Base-by-base conservation (phyloP, 1,140 invertebrate genomes). In the Cataglyphis hispanica region DNA sequence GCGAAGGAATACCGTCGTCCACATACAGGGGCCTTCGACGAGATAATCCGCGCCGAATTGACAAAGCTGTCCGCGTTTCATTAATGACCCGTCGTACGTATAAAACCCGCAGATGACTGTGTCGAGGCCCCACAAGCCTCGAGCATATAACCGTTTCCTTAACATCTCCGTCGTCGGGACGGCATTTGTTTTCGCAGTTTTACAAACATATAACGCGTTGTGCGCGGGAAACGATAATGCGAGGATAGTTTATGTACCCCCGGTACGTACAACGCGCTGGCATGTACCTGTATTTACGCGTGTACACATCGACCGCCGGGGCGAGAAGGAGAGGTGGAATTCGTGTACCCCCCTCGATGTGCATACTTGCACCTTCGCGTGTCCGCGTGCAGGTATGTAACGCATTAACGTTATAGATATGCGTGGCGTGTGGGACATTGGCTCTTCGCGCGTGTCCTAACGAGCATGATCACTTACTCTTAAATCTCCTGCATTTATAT, bases 321-420 rank as follows among this genome's bases (percentile, higher is more conserved):
- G 16, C 19, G 16, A 19, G 46, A 16, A 16, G 46, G 46, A 5
- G 5, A 50, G 46, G 46, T 19, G 5, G 16, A 50, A 46, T 46
- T 46, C 67, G 53, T 46, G 58, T 50, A 46, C 64, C 16, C 31
- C 50, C 75, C 53, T 75, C 69, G 56, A 72, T 69, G 11, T 56
- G 87, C 70, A 83, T 86, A 83, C 83, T 86, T 50, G 87, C 84
- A 84, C 84, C 77, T 86, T 86, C 70, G 69, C 69, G 66, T 70
- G 53, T 43, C 53, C 40, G 74, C 61, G 72, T 64, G 25, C 70
- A 85, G 61, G 84, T 88, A 88, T 90, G 90, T 89, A 91, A 85
- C 89, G 87, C 91, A 91, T 93, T 93, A 93, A 92, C 81, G 89
- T 92, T 92, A 93, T 91, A 93, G 90, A 93, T 93, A 92, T 87